phyloP scores from a whole-genome alignment of 2,888 invertebrate genomes.

The Merodon equestris region DNA sequence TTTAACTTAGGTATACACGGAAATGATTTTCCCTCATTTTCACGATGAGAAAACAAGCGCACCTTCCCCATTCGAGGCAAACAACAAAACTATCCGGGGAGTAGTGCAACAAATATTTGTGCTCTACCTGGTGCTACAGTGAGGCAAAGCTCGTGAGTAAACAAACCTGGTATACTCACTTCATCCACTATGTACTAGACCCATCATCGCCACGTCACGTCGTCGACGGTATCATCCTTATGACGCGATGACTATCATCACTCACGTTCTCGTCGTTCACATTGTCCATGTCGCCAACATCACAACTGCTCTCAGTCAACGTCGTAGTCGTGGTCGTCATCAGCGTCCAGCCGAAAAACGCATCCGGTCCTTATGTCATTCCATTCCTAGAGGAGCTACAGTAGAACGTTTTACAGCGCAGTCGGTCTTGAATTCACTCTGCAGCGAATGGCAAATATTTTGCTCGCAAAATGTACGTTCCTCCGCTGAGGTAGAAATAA shows the following conservation, averaged over 20 bases:
- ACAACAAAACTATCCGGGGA: constrained; percentile 55
- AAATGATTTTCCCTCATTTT: constrained; percentile 47
- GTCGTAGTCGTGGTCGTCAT: not conserved
- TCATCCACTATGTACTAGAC: constrained; percentile 12
- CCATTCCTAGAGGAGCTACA: constrained; percentile 7
- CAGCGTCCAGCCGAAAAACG: constrained; percentile 28
- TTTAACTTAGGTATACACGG: constrained; percentile 32
- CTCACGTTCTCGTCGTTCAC: constrained; percentile 10
- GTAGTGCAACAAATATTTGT: constrained; percentile 61
- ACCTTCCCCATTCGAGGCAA: constrained; percentile 26
- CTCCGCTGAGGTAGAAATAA: constrained; percentile 63
- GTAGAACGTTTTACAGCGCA: too few species aligned
- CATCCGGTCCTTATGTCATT: constrained; percentile 25
- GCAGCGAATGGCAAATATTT: constrained; percentile 64
- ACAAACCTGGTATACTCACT: constrained; percentile 14
- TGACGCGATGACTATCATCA: constrained; percentile 26
- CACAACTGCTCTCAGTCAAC: too few species aligned
- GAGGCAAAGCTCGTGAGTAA: constrained; percentile 26
- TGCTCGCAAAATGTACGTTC: constrained; percentile 63
- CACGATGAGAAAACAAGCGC: constrained; percentile 30
- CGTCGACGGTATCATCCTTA: not conserved
- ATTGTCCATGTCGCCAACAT: not conserved
- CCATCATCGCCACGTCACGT: constrained; percentile 28
- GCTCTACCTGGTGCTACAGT: constrained; percentile 23
- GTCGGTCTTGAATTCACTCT: constrained; percentile 23